Percentiles rank a stretch among this genome's conserved stretches.
phyloP scores from a whole-genome alignment of 2,888 invertebrate species.

The Plutella xylostella region DNA sequence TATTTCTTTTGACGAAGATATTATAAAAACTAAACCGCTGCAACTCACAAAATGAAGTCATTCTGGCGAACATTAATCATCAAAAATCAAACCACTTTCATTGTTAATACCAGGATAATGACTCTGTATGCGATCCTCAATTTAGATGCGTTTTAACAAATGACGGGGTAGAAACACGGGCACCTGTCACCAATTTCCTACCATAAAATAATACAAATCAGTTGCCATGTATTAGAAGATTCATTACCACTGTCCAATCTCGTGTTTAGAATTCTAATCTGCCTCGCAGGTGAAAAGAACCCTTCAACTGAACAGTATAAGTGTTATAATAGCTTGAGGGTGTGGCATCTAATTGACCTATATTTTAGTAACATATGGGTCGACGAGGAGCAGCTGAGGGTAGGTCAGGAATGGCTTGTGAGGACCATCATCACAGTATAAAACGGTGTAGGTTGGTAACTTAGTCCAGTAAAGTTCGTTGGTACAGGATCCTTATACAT shows the following conservation, averaged over 20 bases:
- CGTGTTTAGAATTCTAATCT: constrained; percentile 22
- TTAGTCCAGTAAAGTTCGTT: no score
- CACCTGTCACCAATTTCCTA: constrained; percentile 47
- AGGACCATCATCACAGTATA: no score
- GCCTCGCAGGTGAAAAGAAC: constrained; percentile 17
- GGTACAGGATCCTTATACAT: no score
- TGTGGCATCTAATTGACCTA: constrained; percentile 42
- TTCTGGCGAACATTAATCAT: background rate
- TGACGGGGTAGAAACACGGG: constrained; percentile 29
- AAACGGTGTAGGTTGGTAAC: no score
- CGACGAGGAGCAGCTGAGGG: constrained; percentile 49
- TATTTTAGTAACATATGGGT: constrained; percentile 55
- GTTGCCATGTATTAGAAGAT: constrained; percentile 41
- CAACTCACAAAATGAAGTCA: constrained; percentile 2
- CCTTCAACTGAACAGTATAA: constrained; percentile 15
- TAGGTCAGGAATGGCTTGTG: constrained; percentile 53
- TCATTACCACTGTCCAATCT: constrained; percentile 40
- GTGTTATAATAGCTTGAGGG: background rate
- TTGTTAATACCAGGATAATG: constrained; percentile 23
- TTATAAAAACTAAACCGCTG: no score
- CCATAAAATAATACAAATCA: constrained; percentile 43
- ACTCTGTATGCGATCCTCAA: constrained; percentile 30
- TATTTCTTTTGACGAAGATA: no score
- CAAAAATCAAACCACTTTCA: constrained; percentile 25
- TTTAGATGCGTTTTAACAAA: constrained; percentile 32